Evolutionary conservation across 2,888 invertebrate species (phyloP), one percentile per base, ranked within the genome.

Genomic region (Molorchus minor): DNA sequence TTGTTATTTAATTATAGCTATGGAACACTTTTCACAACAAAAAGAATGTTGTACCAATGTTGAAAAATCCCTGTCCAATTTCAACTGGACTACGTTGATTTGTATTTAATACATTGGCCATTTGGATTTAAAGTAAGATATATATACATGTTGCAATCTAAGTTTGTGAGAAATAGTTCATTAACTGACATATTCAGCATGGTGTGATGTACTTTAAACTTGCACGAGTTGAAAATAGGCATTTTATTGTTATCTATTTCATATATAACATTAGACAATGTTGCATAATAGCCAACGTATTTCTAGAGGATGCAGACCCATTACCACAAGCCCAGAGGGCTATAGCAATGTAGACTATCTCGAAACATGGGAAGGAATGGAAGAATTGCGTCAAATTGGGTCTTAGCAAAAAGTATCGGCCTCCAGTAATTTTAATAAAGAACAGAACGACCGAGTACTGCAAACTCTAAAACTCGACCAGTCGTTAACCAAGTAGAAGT

Each of bases 351-450:
- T 85, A 0, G 90, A 91, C 73, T 91, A 87, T 72, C 62, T 89
- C n/a, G 93, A 90, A 71, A 88, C 90, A 0, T 91, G 90, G 88
- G 79, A 83, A 72, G 92, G 86, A 4, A 87, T 94, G 88, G 91
- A 92, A 75, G 86, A 90, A n/a, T 47, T 87, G 88, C 30, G 85
- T 86, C 33, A 79, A 83, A 8, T 71, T 83, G 36, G 90, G 90
- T 0, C 78, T 91, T 8, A n/a, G 79, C 86, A 0, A 86, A 84
- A 69, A 87, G 88, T 29, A 91, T 93, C 59, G 93, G 93, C 0
- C 76, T 93, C n/a, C 0, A 92, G 92, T 36, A 93, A 94, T 79
- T 93, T 93, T 75, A 92, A 91, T 74, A 82, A 81, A 10, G 77
- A 85, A 20, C 93, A 94, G 76, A 81, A 92, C 3, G 83, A 86